A percentile compares a stretch with the other conserved stretches of the same genome.
Evolutionary conservation across 2,797 vertebrate species (phyloP).

Genomic region (Neomorphus geoffroyi): DNA sequence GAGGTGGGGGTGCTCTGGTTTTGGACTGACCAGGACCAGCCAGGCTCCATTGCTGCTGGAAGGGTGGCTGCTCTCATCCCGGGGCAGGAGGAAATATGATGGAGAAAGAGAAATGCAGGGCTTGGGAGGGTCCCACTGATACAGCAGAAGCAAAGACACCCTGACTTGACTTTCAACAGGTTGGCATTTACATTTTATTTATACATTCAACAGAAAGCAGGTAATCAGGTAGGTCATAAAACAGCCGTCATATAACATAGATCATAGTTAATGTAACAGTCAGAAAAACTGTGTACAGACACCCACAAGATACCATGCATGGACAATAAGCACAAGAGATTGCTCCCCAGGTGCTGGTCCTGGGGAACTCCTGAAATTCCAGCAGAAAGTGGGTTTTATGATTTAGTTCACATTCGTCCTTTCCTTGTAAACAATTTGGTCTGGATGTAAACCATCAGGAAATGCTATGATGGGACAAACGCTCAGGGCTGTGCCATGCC

Average conservation of each 20-base stretch:
- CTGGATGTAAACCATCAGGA: neutral
- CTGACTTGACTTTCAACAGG: neutral
- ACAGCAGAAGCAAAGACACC: neutral
- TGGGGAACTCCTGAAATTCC: neutral
- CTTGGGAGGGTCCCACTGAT: accelerated
- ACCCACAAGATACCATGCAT: constrained; percentile 12
- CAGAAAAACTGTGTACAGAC: constrained; percentile 17
- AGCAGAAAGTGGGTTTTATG: neutral
- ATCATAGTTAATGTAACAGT: constrained; percentile 5
- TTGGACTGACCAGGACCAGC: neutral
- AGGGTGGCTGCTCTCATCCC: neutral
- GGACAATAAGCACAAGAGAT: constrained; percentile 10
- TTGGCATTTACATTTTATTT: constrained; percentile 50
- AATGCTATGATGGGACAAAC: neutral
- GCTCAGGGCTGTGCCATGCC: neutral
- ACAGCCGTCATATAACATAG: neutral
- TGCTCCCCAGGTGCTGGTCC: neutral
- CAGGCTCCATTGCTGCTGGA: neutral
- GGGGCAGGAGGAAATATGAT: neutral
- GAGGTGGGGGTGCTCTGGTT: neutral
- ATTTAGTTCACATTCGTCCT: neutral
- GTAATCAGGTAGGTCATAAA: constrained; percentile 2
- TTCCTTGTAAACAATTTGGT: constrained; percentile 15
- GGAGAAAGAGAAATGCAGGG: neutral
- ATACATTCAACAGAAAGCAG: constrained; percentile 48